These are phyloP conservation scores for Gastrophryne carolinensis DNA, from an alignment of 2,797 vertebrate species.

Conservation along the genomic window DNA sequence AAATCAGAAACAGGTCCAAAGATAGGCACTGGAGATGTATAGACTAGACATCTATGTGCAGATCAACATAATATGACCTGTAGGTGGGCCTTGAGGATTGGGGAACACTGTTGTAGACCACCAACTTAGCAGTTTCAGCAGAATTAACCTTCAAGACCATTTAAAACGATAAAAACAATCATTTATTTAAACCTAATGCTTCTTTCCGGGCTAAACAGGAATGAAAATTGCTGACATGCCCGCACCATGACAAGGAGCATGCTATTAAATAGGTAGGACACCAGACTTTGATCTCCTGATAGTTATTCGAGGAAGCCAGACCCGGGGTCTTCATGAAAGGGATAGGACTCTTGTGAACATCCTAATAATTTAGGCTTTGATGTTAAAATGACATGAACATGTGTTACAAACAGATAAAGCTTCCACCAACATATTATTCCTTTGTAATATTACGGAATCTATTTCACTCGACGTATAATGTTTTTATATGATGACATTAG, in stretches of 20 bases:
- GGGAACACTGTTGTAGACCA: neutral
- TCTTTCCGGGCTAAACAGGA: neutral
- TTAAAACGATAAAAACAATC: neutral
- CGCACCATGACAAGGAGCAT: neutral
- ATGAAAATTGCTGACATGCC: neutral
- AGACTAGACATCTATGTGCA: neutral
- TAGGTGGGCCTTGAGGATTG: too few species aligned
- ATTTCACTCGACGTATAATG: neutral
- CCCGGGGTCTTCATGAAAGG: neutral
- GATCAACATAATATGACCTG: too few species aligned
- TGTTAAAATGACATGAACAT: slow-evolving; percentile 3
- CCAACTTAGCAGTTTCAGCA: neutral
- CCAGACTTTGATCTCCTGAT: slow-evolving; percentile 26
- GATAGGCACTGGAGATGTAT: neutral
- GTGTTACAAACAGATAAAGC: slow-evolving; percentile 14
- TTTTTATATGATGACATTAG: neutral
- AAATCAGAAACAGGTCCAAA: too few species aligned
- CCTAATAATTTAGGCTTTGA: slow-evolving; percentile 20
- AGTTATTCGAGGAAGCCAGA: slow-evolving; percentile 5
- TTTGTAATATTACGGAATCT: neutral
- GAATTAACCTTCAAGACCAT: slow-evolving; percentile 4
- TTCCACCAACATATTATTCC: neutral
- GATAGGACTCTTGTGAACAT: slow-evolving; percentile 9
- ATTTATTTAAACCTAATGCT: neutral
- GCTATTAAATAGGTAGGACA: neutral